These are phyloP conservation scores for Chaenogobius annularis DNA, from an alignment of 2,113 vertebrate genomes.

Conservation along the genomic window DNA sequence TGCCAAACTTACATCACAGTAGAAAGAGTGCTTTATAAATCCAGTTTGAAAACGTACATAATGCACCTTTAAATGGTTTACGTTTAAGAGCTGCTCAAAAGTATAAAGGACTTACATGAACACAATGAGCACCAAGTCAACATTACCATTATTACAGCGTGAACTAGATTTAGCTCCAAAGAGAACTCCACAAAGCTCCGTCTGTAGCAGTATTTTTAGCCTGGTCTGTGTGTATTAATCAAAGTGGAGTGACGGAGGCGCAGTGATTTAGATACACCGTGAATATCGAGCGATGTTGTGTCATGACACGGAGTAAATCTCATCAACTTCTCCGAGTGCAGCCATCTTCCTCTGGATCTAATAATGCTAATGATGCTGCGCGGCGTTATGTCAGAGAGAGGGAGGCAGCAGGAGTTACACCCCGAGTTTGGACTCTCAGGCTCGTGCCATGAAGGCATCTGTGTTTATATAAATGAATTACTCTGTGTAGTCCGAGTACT, in stretches of 20 bases:
- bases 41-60: too few relatives aligned
- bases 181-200: not conserved
- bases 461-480: not conserved
- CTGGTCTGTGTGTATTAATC: not conserved
- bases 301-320: conserved; percentile 15
- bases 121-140: not conserved
- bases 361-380: conserved; percentile 4
- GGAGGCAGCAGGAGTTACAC: not conserved
- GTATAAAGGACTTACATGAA: too few relatives aligned
- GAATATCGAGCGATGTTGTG: conserved; percentile 7
- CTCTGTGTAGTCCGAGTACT: not conserved
- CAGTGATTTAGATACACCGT: conserved; percentile 6
- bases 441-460: not conserved
- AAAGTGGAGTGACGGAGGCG: not conserved
- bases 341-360: conserved; percentile 5
- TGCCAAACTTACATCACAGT: too few relatives aligned
- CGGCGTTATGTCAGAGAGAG: not conserved
- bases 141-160: not conserved
- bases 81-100: too few relatives aligned
- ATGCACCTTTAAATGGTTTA: too few relatives aligned
- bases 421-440: not conserved
- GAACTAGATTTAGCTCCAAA: not conserved
- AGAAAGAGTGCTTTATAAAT: too few relatives aligned
- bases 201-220: not conserved
- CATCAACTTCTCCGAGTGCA: conserved; percentile 8